Base-by-base conservation (phyloP, 1,140 invertebrate genomes). In the Tetraneura akinire region DNA sequence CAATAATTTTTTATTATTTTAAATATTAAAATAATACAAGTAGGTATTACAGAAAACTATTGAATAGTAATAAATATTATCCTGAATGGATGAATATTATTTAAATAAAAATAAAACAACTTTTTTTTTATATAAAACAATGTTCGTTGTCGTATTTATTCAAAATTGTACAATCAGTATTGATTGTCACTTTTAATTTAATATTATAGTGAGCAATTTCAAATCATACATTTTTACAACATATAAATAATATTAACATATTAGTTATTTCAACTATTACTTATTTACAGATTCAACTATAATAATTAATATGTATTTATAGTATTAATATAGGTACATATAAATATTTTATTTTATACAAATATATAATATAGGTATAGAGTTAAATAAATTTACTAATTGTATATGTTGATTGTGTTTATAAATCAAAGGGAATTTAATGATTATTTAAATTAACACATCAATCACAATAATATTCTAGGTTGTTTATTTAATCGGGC, bases 171-270 rank as follows among this genome's bases (percentile, higher is more conserved):
- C 32, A 42, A 23, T 66, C 3, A 42, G 10, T 21, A 45, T 21
- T 45, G 14, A 45, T 66, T 21, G 11, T 42, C 4, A 66, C 1
- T 66, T n/a, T 68, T 47, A 68, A 32, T 49, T 70, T 29, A 71
- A 51, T 29, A 71, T 66, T 71, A 10, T 49, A 51, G 47, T 71
- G 68, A 71, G 68, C 68, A 71, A 71, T 71, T 32, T 71, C 26
- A 71, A 71, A 71, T 29, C 51, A 71, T 71, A 70, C 68, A 49
- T 18, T 18, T 23, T 49, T 49, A 70, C 29, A 70, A 70, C 68
- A 70, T 26, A 49, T 23, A 70, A 49, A 70, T 70, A 70, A 70
- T 49, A 49, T 70, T 70, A 49, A 70, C 23, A 49, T 26, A 29
- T 26, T 49, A n/a, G n/a, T n/a, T n/a, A n/a, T n/a, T n/a, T n/a